Percentiles rank a stretch among this genome's conserved stretches.
Conservation (phyloP, 2,797 vertebrate species). For the Acropternis orthonyx region DNA sequence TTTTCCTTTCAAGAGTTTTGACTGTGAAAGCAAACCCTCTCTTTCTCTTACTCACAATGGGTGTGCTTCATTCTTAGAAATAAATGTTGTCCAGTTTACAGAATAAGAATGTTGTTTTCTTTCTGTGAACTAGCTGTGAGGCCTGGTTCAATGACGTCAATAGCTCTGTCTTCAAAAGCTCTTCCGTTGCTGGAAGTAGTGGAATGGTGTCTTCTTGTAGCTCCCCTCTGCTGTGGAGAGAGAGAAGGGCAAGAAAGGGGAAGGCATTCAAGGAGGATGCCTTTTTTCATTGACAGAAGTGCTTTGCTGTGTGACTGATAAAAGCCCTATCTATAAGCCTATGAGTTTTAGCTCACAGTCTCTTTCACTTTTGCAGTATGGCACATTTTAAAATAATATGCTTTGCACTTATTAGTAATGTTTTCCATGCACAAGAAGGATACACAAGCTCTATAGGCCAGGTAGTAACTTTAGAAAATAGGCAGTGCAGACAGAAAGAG, state of each 20-base stretch:
- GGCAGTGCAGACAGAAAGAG: not conserved
- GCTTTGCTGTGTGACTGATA: not conserved
- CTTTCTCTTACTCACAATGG: not conserved
- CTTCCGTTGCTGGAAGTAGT: not conserved
- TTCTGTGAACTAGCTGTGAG: slow-evolving; percentile 14
- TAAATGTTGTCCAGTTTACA: slow-evolving; percentile 46
- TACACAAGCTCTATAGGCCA: not conserved
- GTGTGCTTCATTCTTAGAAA: slow-evolving; percentile 52
- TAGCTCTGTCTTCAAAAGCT: slow-evolving; percentile 17
- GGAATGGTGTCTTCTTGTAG: not conserved
- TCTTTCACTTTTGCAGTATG: not conserved
- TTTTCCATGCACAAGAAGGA: not conserved
- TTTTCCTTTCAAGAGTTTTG: slow-evolving; percentile 27
- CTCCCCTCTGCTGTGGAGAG: not conserved
- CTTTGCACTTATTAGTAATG: not conserved
- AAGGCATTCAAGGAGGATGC: not conserved
- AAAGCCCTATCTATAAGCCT: not conserved
- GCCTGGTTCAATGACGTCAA: not conserved
- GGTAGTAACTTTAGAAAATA: not conserved
- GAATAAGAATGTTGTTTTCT: not conserved
- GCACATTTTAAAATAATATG: not conserved
- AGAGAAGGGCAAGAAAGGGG: not conserved
- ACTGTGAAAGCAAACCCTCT: slow-evolving; percentile 5
- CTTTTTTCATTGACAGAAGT: not conserved
- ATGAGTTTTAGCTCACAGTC: not conserved